A percentile compares a stretch with the other conserved stretches of the same genome.
phyloP scores from a whole-genome alignment of 2,888 invertebrate genomes.

The Phlogophora meticulosa region DNA sequence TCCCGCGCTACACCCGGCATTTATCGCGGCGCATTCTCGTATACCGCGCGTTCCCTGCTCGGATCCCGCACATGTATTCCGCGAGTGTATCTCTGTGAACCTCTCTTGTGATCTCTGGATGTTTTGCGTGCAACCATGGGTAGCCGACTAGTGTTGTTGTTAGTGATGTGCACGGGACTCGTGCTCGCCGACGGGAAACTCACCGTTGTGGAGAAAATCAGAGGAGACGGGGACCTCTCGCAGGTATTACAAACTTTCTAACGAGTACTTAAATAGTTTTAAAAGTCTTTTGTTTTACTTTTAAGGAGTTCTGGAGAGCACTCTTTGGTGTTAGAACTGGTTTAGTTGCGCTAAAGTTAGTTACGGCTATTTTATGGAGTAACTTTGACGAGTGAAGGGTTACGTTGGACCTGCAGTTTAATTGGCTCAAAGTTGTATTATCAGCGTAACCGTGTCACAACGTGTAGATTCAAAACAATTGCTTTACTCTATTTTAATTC shows the following conservation, averaged over 20 bases:
- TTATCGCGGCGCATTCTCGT: slow-evolving; percentile 79
- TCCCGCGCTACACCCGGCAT: slow-evolving; percentile 82
- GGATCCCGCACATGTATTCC: slow-evolving; percentile 74
- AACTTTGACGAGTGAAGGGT: slow-evolving; percentile 36
- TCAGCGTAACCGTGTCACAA: slow-evolving; percentile 1
- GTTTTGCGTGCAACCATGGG: slow-evolving; percentile 79
- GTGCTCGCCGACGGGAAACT: slow-evolving; percentile 83
- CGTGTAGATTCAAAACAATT: slow-evolving; percentile 23
- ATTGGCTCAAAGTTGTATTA: slow-evolving; percentile 14
- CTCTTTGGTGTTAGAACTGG: slow-evolving; percentile 29
- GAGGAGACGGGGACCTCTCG: slow-evolving; percentile 92
- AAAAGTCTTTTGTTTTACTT: slow-evolving; percentile 53
- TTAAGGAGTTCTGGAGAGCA: slow-evolving; percentile 37
- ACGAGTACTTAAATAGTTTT: slow-evolving; percentile 65
- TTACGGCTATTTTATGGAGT: slow-evolving; percentile 38
- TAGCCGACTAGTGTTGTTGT: slow-evolving; percentile 83
- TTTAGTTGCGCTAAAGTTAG: slow-evolving; percentile 45
- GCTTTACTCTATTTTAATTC: slow-evolving; percentile 5
- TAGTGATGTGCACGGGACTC: slow-evolving; percentile 81
- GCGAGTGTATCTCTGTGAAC: slow-evolving; percentile 82
- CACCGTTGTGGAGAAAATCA: slow-evolving; percentile 92
- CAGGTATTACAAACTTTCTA: slow-evolving; percentile 90
- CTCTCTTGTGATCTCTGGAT: slow-evolving; percentile 77
- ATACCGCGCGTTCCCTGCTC: slow-evolving; percentile 73
- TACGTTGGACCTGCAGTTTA: slow-evolving; percentile 26